A percentile compares a stretch with the other conserved stretches of the same genome.
These are phyloP conservation scores for Sphaeridia pumilis DNA, from an alignment of 2,888 invertebrate genomes.

Conservation along the genomic window DNA sequence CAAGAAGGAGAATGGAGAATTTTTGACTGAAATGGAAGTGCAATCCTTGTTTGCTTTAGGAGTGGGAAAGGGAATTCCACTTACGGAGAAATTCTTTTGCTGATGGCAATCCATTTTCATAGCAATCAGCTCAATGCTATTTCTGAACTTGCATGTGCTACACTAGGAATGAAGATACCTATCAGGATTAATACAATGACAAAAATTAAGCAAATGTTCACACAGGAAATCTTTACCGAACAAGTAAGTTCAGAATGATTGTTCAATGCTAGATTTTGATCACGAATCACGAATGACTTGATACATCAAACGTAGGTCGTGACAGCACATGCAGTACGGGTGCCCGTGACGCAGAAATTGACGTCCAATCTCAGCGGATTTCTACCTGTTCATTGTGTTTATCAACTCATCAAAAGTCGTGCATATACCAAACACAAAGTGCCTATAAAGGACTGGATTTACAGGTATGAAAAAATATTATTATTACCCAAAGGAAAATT, in stretches of 20 bases:
- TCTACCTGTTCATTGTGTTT: conserved; percentile 90
- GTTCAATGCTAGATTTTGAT: not conserved
- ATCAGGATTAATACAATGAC: conserved; percentile 75
- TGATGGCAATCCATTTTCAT: conserved; percentile 95
- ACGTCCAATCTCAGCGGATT: conserved; percentile 83
- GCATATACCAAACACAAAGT: conserved; percentile 94
- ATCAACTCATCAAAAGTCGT: conserved; percentile 82
- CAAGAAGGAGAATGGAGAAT: not conserved
- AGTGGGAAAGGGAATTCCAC: conserved; percentile 51
- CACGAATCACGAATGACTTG: not conserved
- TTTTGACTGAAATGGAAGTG: not conserved
- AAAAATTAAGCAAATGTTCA: conserved; percentile 84
- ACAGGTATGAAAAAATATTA: conserved; percentile 44
- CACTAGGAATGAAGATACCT: conserved; percentile 87
- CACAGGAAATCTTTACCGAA: conserved; percentile 92
- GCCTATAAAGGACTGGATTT: conserved; percentile 93
- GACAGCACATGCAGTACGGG: conserved; percentile 88
- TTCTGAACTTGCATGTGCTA: conserved; percentile 83
- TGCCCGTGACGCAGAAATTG: conserved; percentile 80
- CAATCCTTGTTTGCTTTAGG: conserved; percentile 11
- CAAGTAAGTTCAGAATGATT: conserved; percentile 48
- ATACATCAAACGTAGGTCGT: conserved; percentile 53
- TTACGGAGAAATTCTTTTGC: conserved; percentile 86
- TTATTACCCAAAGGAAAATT: conserved; percentile 29
- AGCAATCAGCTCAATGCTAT: conserved; percentile 87